Percentiles rank a stretch among this genome's conserved stretches.
Evolutionary conservation across 2,888 invertebrate genomes (phyloP).

Genomic region (Melinaea marsaeus): DNA sequence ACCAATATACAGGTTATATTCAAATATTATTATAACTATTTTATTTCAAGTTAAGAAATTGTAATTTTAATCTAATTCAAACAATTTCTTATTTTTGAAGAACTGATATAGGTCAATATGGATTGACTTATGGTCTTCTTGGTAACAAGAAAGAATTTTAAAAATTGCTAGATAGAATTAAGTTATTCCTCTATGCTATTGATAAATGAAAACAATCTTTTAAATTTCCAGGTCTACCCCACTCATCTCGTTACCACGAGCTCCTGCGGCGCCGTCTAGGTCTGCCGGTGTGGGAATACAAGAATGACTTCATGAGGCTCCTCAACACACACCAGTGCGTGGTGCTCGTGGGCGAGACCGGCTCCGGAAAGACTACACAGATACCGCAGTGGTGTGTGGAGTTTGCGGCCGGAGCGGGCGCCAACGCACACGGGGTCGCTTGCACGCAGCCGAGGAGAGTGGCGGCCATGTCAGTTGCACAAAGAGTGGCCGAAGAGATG

Average conservation of each 20-base stretch:
- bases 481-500: slow-evolving; percentile 99
- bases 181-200: no score
- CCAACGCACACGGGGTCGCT: slow-evolving; percentile 82
- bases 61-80: no score
- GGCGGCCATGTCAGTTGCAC: slow-evolving; percentile 99
- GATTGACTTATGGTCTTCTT: no score
- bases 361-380: slow-evolving; percentile 99
- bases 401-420: slow-evolving; percentile 59
- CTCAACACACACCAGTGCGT: slow-evolving; percentile 96
- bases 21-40: background rate
- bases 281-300: slow-evolving; percentile 98
- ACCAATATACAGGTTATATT: slow-evolving; percentile 82
- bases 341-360: slow-evolving; percentile 98
- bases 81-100: no score
- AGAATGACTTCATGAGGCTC: slow-evolving; percentile 95
- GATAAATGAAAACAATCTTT: background rate
- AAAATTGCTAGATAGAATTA: no score
- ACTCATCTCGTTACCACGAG: slow-evolving; percentile 92
- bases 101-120: no score
- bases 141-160: no score
- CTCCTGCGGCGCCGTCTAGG: slow-evolving; percentile 91
- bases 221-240: slow-evolving; percentile 80
- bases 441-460: slow-evolving; percentile 98
- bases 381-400: slow-evolving; percentile 87
- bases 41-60: background rate